Evolutionary conservation across 2,113 vertebrate species (phyloP).

Genomic region (Misgurnus anguillicaudatus): DNA sequence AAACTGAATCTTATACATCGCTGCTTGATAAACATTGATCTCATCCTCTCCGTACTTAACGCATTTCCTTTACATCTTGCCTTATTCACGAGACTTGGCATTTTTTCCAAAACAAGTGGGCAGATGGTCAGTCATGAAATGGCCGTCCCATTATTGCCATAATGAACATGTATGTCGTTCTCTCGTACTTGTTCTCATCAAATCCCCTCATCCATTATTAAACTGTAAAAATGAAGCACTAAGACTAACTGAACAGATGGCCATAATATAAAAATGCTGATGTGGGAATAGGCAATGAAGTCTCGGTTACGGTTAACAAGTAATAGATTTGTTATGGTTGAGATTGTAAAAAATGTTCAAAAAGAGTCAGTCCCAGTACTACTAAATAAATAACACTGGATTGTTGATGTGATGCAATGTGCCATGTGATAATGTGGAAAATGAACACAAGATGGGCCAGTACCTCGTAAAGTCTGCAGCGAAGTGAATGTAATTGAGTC

Average conservation of each 20-base stretch:
- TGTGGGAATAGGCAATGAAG: constrained; percentile 18
- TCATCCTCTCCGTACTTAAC: constrained; percentile 30
- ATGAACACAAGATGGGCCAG: not conserved
- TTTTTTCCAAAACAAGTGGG: constrained; percentile 55
- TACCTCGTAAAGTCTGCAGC: not conserved
- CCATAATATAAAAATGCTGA: constrained; percentile 43
- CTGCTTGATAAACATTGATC: constrained; percentile 20
- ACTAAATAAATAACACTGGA: constrained; percentile 28
- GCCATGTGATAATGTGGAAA: constrained; percentile 23
- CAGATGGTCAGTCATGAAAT: constrained; percentile 55
- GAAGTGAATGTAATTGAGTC: constrained; percentile 35
- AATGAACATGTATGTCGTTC: constrained; percentile 47
- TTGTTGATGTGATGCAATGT: constrained; percentile 32
- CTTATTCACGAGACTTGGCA: constrained; percentile 48
- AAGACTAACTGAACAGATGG: constrained; percentile 52
- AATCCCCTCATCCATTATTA: constrained; percentile 45
- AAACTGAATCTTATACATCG: constrained; percentile 8
- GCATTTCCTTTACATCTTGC: constrained; percentile 29
- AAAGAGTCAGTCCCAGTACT: not conserved
- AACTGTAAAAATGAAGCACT: constrained; percentile 47
- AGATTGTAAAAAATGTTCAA: constrained; percentile 28
- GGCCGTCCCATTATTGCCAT: constrained; percentile 36
- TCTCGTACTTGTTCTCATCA: constrained; percentile 39
- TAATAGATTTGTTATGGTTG: constrained; percentile 41
- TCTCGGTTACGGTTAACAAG: constrained; percentile 39